These are phyloP conservation scores for Calephelis virginiensis DNA, from an alignment of 1,140 invertebrate genomes.

Conservation along the genomic window DNA sequence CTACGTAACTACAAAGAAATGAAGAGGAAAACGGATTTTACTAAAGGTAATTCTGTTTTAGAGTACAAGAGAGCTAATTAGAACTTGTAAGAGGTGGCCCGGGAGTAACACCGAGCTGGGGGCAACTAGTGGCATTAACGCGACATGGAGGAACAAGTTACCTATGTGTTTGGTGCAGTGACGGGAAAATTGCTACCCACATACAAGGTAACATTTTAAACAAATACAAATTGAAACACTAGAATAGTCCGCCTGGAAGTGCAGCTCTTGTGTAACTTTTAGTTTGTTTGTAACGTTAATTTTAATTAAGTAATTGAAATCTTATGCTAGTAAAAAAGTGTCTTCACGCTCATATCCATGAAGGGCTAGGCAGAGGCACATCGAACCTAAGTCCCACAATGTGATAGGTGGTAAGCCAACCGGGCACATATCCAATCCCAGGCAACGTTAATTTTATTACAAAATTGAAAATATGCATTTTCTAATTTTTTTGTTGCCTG, in stretches of 20 bases:
- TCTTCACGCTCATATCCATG: no score
- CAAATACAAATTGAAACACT: conserved; percentile 14
- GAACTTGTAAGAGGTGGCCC: conserved; percentile 39
- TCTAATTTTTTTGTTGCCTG: no score
- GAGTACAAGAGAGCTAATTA: conserved; percentile 45
- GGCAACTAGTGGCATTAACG: conserved; percentile 25
- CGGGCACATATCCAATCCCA: no score
- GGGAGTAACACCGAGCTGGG: conserved; percentile 29
- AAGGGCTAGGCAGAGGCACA: no score
- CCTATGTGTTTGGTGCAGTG: conserved; percentile 21
- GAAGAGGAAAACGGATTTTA: conserved; percentile 13
- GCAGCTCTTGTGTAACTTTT: not conserved
- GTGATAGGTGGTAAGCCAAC: no score
- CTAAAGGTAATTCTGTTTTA: conserved; percentile 28
- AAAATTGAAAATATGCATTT: no score
- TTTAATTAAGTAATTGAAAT: no score
- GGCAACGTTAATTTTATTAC: no score
- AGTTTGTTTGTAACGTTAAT: not conserved
- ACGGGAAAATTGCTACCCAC: conserved; percentile 26
- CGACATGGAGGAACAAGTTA: conserved; percentile 27
- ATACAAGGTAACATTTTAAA: conserved; percentile 23
- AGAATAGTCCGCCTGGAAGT: not conserved
- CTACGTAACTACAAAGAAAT: conserved; percentile 8
- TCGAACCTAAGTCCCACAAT: no score
- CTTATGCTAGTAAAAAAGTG: no score